phyloP scores from a whole-genome alignment of 2,113 vertebrate species.

The Nycticryphes semicollaris region DNA sequence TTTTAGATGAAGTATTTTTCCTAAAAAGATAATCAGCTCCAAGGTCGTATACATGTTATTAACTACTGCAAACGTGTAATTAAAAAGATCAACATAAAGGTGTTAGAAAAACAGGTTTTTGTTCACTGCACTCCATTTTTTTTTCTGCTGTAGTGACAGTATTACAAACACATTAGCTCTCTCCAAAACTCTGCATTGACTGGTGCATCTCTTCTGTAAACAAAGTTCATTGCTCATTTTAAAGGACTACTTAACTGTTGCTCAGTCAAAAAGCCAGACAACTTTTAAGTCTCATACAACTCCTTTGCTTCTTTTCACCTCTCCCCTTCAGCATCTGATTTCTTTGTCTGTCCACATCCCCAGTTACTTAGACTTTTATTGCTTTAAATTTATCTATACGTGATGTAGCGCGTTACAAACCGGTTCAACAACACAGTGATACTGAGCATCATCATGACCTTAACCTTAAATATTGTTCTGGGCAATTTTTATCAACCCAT shows the following conservation, averaged over 20 bases:
- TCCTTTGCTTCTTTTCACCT: neutral
- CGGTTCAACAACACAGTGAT: neutral
- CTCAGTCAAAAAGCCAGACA: neutral
- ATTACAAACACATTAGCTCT: neutral
- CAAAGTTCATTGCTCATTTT: neutral
- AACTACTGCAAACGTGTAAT: neutral
- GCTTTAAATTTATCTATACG: neutral
- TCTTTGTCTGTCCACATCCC: neutral
- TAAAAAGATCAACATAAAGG: neutral
- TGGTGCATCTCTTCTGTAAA: neutral
- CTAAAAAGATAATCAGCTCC: neutral
- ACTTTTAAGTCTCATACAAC: fast-evolving
- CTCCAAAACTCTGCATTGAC: neutral
- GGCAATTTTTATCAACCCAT: neutral
- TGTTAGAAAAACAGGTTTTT: neutral
- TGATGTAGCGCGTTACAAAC: neutral
- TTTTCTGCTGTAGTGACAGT: neutral
- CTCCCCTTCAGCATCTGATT: neutral
- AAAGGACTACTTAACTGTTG: neutral
- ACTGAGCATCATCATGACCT: neutral
- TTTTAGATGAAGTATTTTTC: neutral
- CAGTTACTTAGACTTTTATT: neutral
- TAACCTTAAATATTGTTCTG: neutral
- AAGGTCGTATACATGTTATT: neutral
- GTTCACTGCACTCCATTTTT: neutral